phyloP scores from a whole-genome alignment of 2,888 invertebrate genomes.

The Eumerus sabulonum region DNA sequence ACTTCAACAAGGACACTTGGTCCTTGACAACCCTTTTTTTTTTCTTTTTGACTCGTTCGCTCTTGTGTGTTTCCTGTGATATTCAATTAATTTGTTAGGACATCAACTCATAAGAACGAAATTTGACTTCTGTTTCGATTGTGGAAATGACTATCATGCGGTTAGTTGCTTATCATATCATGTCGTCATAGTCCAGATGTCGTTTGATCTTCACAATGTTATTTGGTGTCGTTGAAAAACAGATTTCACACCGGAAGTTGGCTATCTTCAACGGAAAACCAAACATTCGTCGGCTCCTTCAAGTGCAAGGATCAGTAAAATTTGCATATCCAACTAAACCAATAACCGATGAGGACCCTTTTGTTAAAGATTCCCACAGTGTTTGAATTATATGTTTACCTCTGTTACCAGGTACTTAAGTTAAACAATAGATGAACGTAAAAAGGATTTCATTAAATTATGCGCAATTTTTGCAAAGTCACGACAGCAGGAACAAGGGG shows the following conservation, averaged over 20 bases:
- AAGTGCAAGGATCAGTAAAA: background rate
- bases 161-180: slow-evolving; percentile 10
- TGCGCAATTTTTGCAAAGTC: slow-evolving; percentile 59
- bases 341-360: slow-evolving; percentile 26
- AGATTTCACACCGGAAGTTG: background rate
- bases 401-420: slow-evolving; percentile 66
- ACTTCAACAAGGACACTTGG: slow-evolving; percentile 54
- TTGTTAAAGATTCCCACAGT: slow-evolving; percentile 58
- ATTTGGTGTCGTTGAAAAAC: slow-evolving; percentile 10
- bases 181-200: background rate
- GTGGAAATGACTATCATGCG: slow-evolving; percentile 33
- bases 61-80: slow-evolving; percentile 22
- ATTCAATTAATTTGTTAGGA: slow-evolving; percentile 61
- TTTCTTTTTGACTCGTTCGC: background rate
- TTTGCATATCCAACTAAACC: slow-evolving; percentile 42
- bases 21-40: slow-evolving; percentile 61
- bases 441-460: slow-evolving; percentile 47
- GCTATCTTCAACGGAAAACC: background rate
- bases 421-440: slow-evolving; percentile 29
- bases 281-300: slow-evolving; percentile 13
- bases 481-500: slow-evolving; percentile 10
- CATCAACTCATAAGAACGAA: slow-evolving; percentile 1
- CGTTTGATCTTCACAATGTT: slow-evolving; percentile 41
- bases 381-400: slow-evolving; percentile 62
- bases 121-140: too few relatives aligned